Percentiles rank a stretch among this genome's conserved stretches.
Evolutionary conservation across 92 coral and sea anemone species (phyloP).

Genomic region (Hydrozoanthus gracilis): DNA sequence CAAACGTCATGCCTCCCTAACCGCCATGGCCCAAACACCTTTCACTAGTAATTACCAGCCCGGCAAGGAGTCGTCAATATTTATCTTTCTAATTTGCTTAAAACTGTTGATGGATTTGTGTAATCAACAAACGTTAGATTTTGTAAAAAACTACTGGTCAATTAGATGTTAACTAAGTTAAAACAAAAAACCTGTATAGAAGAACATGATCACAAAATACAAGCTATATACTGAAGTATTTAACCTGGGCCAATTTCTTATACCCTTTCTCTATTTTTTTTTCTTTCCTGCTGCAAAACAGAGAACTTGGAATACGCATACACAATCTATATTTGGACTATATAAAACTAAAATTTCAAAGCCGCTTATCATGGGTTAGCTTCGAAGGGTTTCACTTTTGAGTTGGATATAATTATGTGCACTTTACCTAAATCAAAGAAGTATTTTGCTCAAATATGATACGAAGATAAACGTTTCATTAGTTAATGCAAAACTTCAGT

Average conservation of each 20-base stretch:
- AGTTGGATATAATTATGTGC: not conserved
- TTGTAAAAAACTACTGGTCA: slow-evolving; percentile 27
- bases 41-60: slow-evolving; percentile 34
- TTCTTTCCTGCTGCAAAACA: too few relatives aligned
- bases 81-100: slow-evolving; percentile 50
- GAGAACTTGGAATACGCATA: too few relatives aligned
- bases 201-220: not conserved
- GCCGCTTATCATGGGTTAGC: not conserved
- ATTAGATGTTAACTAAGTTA: slow-evolving; percentile 35
- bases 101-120: slow-evolving; percentile 40
- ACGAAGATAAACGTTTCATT: too few relatives aligned
- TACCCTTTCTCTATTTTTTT: too few relatives aligned
- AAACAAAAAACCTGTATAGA: not conserved
- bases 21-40: slow-evolving; percentile 42
- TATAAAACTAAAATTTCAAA: too few relatives aligned
- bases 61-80: slow-evolving; percentile 51
- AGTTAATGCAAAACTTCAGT: too few relatives aligned
- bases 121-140: slow-evolving; percentile 44
- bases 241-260: too few relatives aligned
- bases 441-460: too few relatives aligned
- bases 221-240: too few relatives aligned
- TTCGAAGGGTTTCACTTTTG: slow-evolving; percentile 3
- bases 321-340: too few relatives aligned
- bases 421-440: too few relatives aligned
- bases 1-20: slow-evolving; percentile 25